Evolutionary conservation across 2,113 vertebrate species (phyloP).

Genomic region (Terrapene triunguis): DNA sequence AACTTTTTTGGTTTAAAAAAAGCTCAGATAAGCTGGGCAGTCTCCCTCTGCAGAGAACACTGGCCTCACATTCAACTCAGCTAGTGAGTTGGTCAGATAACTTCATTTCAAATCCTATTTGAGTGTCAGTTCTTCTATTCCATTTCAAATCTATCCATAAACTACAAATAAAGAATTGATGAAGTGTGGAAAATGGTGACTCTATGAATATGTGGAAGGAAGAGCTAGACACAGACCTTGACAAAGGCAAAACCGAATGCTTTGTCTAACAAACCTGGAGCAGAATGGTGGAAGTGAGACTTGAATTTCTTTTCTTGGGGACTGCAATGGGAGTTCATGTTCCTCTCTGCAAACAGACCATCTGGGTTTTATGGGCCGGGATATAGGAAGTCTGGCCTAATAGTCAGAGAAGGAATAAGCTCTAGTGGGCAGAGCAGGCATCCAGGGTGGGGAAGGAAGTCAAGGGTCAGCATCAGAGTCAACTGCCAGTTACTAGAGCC

Average conservation of each 20-base stretch:
- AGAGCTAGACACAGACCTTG: not conserved
- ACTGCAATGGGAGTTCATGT: not conserved
- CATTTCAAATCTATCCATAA: not conserved
- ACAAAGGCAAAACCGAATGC: not conserved
- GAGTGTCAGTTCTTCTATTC: slow-evolving; percentile 5
- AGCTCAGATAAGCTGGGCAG: not conserved
- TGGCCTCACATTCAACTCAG: not conserved
- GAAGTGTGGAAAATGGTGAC: not conserved
- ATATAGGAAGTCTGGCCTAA: not conserved
- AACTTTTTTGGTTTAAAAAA: not conserved
- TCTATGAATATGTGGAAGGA: not conserved
- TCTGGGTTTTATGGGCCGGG: too few species aligned
- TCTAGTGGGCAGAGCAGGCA: not conserved
- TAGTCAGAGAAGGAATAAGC: not conserved
- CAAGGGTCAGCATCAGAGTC: not conserved
- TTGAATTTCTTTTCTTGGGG: not conserved
- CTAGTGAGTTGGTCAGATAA: not conserved
- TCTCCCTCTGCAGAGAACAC: not conserved
- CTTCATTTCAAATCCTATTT: not conserved
- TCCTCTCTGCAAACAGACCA: not conserved
- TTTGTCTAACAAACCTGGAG: not conserved
- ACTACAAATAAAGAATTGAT: not conserved
- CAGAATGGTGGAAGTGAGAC: not conserved
- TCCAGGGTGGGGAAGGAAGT: not conserved
- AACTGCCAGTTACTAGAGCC: not conserved